Base-by-base conservation (phyloP, 2,113 vertebrate genomes). In the Pandion haliaetus region DNA sequence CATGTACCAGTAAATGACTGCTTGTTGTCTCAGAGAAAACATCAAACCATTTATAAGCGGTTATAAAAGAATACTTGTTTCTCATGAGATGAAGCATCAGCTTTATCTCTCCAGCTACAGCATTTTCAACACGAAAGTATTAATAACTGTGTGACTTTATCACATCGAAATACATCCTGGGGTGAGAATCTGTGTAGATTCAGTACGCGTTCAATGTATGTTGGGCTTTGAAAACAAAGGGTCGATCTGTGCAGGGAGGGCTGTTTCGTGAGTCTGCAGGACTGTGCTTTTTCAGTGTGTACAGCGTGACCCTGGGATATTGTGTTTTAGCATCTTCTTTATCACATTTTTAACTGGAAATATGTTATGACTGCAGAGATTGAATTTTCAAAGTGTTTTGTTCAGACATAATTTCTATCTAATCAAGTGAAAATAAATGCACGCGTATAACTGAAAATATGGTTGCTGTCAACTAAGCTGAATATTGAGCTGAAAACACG, bases 61-160 rank as follows among this genome's bases (percentile, higher is more conserved):
- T 80, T 90, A 80, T 86, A 90, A 86, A 94, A 93, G 89, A 74
- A 76, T 80, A 70, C 32, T 93, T 97, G 91, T 91, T 93, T 93
- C 89, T 86, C 45, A 15, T 73, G 76, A 71, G 52, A 88, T 84
- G 69, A 84, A 84, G 34, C 76, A 58, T 77, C 70, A 55, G 57
- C 49, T 74, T 90, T 89, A 88, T 81, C 45, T 66, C 69, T 89
- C 10, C 8, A 72, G 52, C 67, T 88, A 28, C 2, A 4, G 29
- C 1, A 0, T 93, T 91, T 62, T 91, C 67, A 57, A 58, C 29
- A 18, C 42, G 19, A 25, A 77, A 82, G n/a, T 63, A 44, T 71
- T 82, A 78, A 80, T 61, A 95, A 80, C 66, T 61, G 2, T 85
- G 52, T 81, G 90, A 73, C 62, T 93, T 90, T 59, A 31, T 79